A percentile compares a stretch with the other conserved stretches of the same genome.
Conservation (phyloP, 2,113 vertebrate species). For the Cygnus buccinator region DNA sequence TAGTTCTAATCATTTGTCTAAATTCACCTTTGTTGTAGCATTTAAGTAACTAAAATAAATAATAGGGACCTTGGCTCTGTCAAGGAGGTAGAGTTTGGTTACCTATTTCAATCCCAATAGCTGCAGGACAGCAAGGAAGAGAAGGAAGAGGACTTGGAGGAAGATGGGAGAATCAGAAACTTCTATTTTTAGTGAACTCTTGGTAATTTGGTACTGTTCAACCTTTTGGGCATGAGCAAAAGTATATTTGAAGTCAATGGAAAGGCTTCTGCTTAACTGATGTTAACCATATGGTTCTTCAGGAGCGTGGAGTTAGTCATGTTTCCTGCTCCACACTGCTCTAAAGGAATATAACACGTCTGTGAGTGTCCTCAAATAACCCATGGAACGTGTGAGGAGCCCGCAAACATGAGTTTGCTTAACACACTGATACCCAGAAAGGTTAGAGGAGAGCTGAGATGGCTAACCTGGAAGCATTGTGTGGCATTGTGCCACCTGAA, state of each 20-base stretch:
- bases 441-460: background rate
- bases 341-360: accelerated
- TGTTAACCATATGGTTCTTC: background rate
- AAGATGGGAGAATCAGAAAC: background rate
- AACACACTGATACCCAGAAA: background rate
- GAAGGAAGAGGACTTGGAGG: background rate
- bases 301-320: background rate
- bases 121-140: background rate
- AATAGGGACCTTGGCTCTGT: background rate
- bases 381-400: background rate
- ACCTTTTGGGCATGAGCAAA: background rate
- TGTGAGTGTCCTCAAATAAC: background rate
- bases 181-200: background rate
- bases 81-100: background rate
- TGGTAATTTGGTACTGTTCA: background rate
- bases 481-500: background rate
- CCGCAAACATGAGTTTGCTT: background rate
- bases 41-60: background rate
- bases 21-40: background rate
- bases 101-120: background rate
- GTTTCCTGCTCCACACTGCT: background rate
- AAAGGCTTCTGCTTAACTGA: background rate
- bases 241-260: background rate
- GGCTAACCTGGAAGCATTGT: background rate
- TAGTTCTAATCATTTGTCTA: background rate